Percentiles rank a stretch among this genome's conserved stretches.
Evolutionary conservation across 2,797 vertebrate genomes (phyloP).

Genomic region (Selene dorsalis): DNA sequence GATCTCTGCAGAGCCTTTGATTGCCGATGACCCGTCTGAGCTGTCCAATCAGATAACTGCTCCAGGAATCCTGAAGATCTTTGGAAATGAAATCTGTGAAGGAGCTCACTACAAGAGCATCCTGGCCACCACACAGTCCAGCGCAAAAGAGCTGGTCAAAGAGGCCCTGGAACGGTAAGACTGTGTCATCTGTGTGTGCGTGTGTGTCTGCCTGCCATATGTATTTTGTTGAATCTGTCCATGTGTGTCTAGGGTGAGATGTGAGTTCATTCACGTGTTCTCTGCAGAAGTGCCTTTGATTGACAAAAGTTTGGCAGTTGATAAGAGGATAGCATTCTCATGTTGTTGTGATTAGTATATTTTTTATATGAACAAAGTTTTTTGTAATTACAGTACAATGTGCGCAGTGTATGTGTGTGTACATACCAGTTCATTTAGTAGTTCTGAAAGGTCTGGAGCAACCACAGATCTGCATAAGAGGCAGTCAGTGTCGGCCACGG

Average conservation of each 20-base stretch:
- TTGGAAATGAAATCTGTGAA: conserved; percentile 86
- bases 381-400: conserved; percentile 46
- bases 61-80: conserved; percentile 88
- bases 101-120: conserved; percentile 89
- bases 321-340: conserved; percentile 40
- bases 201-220: conserved; percentile 60
- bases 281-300: conserved; percentile 27
- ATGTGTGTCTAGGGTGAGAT: conserved; percentile 38
- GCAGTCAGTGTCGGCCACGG: conserved; percentile 45
- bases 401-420: conserved; percentile 11
- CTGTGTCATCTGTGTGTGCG: conserved; percentile 7
- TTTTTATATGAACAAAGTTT: conserved; percentile 47
- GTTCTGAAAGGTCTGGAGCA: conserved; percentile 45
- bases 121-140: conserved; percentile 86
- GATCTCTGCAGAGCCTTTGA: conserved; percentile 44
- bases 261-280: conserved; percentile 21
- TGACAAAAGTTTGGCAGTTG: conserved; percentile 13
- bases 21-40: conserved; percentile 82
- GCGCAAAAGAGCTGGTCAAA: conserved; percentile 86
- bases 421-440: conserved; percentile 45
- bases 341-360: conserved; percentile 34
- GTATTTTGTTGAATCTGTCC: conserved; percentile 31
- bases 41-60: conserved; percentile 87
- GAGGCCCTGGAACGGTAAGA: conserved; percentile 87
- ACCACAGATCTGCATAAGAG: conserved; percentile 67